Conservation (phyloP, 2,888 invertebrate genomes). For the Spatulosminthurus flaviceps region DNA sequence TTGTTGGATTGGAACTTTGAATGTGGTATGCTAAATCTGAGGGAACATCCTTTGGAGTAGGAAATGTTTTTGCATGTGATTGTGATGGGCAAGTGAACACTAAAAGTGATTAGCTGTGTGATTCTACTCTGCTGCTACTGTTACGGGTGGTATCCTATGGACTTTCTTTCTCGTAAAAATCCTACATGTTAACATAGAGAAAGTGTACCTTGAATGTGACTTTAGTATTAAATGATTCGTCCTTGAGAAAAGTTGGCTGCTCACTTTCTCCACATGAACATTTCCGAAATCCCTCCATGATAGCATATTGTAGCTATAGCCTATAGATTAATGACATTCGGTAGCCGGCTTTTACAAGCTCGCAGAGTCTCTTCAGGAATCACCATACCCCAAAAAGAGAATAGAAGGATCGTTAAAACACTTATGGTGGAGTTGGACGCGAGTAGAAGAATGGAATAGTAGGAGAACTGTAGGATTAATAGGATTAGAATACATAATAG, state of each 20-base stretch:
- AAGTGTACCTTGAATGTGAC: background rate
- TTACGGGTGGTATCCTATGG: background rate
- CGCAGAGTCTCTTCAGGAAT: background rate
- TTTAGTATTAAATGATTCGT: constrained; percentile 16
- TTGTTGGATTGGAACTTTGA: no score
- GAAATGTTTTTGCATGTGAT: background rate
- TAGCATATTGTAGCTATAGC: background rate
- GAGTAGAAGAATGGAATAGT: no score
- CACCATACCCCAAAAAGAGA: background rate
- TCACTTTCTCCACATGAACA: constrained; percentile 18
- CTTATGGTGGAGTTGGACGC: no score
- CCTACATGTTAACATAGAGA: background rate
- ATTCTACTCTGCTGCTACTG: background rate
- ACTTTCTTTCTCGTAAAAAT: background rate
- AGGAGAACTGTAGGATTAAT: no score
- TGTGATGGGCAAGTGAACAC: background rate
- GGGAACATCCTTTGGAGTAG: background rate
- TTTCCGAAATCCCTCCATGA: background rate
- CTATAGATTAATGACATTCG: background rate
- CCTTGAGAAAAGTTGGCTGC: constrained; percentile 20
- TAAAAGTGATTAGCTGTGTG: background rate
- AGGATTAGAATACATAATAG: background rate
- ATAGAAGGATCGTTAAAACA: no score
- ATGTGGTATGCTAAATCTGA: background rate
- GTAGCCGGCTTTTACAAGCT: background rate